Evolutionary conservation across 2,888 invertebrate genomes (phyloP), one percentile per base, ranked within the genome.

Genomic region (Glyphotaelius pellucidus): DNA sequence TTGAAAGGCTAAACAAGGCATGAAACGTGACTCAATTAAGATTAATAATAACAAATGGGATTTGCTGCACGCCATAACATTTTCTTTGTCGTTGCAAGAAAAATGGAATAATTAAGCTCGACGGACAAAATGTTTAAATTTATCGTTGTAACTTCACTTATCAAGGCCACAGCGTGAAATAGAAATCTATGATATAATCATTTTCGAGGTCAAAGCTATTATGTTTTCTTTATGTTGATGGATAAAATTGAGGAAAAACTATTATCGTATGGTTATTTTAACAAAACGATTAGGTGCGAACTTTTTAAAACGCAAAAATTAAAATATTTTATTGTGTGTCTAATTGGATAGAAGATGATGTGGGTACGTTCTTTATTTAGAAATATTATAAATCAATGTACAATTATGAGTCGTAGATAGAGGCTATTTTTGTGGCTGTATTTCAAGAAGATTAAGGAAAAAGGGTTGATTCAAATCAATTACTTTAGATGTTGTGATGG

Each of bases 131-230:
- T 67, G 25, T 67, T 67, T 25, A 67, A 67, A 52, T 52, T 31
- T 19, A 83, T 35, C 5, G 25, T 25, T 25, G 42, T 86, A 38
- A 42, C 86, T 42, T 42, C 25, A 42, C 47, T 86, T 47, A 86
- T 86, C 86, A 86, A 86, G 86, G 86, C 86, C 86, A n/a, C 42
- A 3, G 25, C 7, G 42, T 86, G 42, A 86, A 86, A 86, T 86
- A 86, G 86, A 86, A 86, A 86, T 86, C 86, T 47, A 25, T 86
- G 86, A 86, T 86, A 42, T 86, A 86, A 86, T 42, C n/a, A 86
- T 42, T 42, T 42, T 42, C 86, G 86, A 86, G 86, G 86, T 47
- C 86, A 86, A 30, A 47, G 4, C 86, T 47, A 9, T 67, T 67
- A n/a, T 67, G 19, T 47, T 47, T 67, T 67, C 67, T 67, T 67